Evolutionary conservation across 2,888 invertebrate genomes (phyloP).

Genomic region (Psococerastis gibbosa): DNA sequence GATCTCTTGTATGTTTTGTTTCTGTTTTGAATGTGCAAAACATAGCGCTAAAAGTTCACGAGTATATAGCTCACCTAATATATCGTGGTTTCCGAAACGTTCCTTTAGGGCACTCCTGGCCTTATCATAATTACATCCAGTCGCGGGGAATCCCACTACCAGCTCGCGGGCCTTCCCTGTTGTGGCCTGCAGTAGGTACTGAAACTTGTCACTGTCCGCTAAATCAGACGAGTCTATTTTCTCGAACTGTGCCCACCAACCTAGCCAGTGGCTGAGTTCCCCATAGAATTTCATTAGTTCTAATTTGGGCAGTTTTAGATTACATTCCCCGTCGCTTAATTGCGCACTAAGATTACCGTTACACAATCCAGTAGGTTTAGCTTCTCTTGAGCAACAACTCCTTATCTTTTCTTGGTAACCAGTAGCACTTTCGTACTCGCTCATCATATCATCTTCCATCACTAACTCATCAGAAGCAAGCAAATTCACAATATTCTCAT

Average conservation of each 20-base stretch:
- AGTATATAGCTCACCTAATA: not conserved
- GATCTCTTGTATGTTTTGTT: not conserved
- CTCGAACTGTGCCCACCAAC: not conserved
- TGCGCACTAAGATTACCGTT: too few species aligned
- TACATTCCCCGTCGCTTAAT: too few species aligned
- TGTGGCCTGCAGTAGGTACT: constrained; percentile 2
- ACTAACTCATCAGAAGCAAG: too few species aligned
- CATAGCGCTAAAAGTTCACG: not conserved
- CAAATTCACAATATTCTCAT: too few species aligned
- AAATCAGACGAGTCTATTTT: not conserved
- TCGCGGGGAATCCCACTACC: not conserved
- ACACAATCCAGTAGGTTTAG: too few species aligned
- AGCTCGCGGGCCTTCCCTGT: not conserved
- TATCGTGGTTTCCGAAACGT: not conserved
- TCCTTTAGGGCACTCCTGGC: not conserved
- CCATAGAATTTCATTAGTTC: not conserved
- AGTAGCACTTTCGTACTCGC: too few species aligned
- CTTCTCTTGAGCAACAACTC: too few species aligned
- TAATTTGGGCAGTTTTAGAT: not conserved
- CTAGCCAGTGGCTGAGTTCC: not conserved
- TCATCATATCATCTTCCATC: too few species aligned
- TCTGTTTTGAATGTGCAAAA: not conserved
- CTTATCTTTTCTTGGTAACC: too few species aligned
- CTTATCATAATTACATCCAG: not conserved
- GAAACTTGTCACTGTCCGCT: not conserved